Conservation (phyloP, 1,140 invertebrate species). For the Drosophila subobscura region DNA sequence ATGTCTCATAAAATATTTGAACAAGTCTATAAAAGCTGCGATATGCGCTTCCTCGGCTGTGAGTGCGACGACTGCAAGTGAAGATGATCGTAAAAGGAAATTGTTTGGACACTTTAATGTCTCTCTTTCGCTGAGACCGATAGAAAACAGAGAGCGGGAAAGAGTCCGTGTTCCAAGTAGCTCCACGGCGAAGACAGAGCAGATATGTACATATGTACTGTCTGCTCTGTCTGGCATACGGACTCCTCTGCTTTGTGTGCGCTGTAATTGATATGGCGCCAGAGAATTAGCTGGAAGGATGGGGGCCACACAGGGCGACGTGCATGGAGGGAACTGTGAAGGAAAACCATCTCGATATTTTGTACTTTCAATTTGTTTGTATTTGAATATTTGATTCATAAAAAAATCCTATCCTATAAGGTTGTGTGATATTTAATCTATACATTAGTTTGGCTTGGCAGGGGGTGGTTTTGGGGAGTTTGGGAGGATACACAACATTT, state of each 20-base stretch:
- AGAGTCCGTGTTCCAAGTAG: not conserved
- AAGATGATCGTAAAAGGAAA: constrained; percentile 29
- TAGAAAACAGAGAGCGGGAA: too few relatives aligned
- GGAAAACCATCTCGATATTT: not conserved
- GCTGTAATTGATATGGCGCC: constrained; percentile 60
- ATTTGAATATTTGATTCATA: constrained; percentile 21
- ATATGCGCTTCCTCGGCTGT: constrained; percentile 53
- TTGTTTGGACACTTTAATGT: constrained; percentile 52
- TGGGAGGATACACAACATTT: constrained; percentile 37
- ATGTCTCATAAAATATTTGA: constrained; percentile 79
- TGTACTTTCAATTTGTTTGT: constrained; percentile 23
- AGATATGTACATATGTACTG: constrained; percentile 38
- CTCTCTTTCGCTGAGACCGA: not conserved
- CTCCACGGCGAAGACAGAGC: constrained; percentile 51
- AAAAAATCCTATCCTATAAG: constrained; percentile 13
- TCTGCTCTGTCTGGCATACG: constrained; percentile 12
- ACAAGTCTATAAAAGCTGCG: constrained; percentile 78
- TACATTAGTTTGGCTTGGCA: too few relatives aligned
- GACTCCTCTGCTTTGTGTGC: not conserved
- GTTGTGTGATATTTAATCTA: not conserved
- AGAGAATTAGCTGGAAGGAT: not conserved
- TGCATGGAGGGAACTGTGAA: not conserved
- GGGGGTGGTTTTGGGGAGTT: too few relatives aligned
- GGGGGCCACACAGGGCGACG: not conserved
- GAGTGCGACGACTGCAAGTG: constrained; percentile 43